A percentile compares a stretch with the other conserved stretches of the same genome.
Evolutionary conservation across 2,113 vertebrate species (phyloP).

Genomic region (Azemiops feae): DNA sequence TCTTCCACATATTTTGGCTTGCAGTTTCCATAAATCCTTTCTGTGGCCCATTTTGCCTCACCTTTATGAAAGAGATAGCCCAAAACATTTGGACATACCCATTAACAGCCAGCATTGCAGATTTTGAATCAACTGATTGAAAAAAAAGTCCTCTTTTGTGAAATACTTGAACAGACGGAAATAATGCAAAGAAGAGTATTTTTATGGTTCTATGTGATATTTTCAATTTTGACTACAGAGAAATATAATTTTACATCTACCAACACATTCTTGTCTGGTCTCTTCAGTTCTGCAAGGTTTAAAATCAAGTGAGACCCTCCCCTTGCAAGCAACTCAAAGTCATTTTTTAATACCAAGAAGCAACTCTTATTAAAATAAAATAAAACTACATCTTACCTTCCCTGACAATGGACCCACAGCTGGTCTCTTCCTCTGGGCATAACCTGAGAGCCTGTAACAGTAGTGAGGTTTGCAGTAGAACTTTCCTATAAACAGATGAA

Average conservation of each 20-base stretch:
- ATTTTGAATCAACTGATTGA: background rate
- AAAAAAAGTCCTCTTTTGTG: background rate
- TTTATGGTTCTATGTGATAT: background rate
- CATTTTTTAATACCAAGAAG: background rate
- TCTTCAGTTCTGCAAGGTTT: background rate
- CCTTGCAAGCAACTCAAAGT: fast-evolving
- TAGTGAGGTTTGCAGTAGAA: slow-evolving; percentile 99
- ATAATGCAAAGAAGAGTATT: background rate
- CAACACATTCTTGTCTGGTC: background rate
- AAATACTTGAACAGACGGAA: background rate
- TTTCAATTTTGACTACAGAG: background rate
- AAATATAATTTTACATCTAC: background rate
- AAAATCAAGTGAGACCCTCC: background rate
- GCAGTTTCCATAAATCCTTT: background rate
- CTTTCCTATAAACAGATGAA: slow-evolving; percentile 81
- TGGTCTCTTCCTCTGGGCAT: slow-evolving; percentile 91
- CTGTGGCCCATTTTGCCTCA: background rate
- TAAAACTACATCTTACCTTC: slow-evolving; percentile 76
- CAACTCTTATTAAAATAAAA: fast-evolving
- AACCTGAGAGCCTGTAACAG: slow-evolving; percentile 90
- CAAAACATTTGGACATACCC: background rate
- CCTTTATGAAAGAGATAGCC: background rate
- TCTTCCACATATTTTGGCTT: background rate
- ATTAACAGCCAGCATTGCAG: background rate
- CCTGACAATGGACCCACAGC: slow-evolving; percentile 73